Evolutionary conservation across 2,888 invertebrate species (phyloP), one percentile per base, ranked within the genome.

Genomic region (Drosophila neotestacea): DNA sequence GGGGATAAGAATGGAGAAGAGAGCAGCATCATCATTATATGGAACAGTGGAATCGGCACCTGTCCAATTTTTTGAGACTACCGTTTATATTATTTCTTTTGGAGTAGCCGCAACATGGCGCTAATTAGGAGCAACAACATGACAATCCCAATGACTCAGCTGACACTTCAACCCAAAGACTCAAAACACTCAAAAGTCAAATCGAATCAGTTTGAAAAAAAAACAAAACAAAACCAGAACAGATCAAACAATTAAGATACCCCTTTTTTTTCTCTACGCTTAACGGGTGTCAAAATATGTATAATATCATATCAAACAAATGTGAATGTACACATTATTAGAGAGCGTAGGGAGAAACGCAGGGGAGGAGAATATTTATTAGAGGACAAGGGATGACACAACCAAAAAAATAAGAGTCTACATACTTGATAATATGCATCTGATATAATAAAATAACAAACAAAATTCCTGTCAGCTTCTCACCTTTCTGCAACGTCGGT

Each of bases 81-180:
- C 59, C 59, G 68, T 58, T 50, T 36, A 65, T 36, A 46, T 42
- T 27, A 41, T 39, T 39, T 34, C 50, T 47, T 60, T 34, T 64
- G 47, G 42, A 60, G 56, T 28, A 51, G 51, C 64, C 51, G 22
- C 41, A 47, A 34, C 52, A 56, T 16, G 42, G 39, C 72, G 80
- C 64, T 79, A 82, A 79, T 79, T 79, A 76, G 79, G 65, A 75
- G 75, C 79, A 82, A 75, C 52, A 70, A 67, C 70, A 70, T 77
- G 64, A 66, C 47, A 67, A 56, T 38, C 13, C 11, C 46, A 36
- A 56, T 69, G 63, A 69, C 69, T 71, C 71, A 71, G 63, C 69
- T 7, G 32, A 28, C 61, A 52, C 60, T 46, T 51, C 16, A 56
- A 65, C 22, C 32, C 38, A 48, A 62, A 44, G 32, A 22, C 22